phyloP scores from a whole-genome alignment of 2,113 vertebrate genomes.

The Sitta europaea region DNA sequence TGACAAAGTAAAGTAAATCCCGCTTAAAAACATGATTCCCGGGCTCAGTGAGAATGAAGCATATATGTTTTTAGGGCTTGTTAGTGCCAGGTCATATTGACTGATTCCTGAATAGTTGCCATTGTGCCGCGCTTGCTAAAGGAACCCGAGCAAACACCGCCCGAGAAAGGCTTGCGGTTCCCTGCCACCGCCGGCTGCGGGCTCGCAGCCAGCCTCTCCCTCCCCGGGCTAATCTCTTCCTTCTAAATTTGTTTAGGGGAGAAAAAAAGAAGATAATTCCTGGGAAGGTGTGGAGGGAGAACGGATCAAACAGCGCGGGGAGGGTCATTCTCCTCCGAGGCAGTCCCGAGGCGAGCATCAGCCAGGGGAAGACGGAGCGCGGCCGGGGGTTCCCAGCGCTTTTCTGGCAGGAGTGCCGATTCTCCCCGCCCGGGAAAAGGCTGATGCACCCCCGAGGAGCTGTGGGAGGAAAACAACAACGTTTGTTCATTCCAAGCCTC shows the following conservation, averaged over 20 bases:
- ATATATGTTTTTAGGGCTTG: slow-evolving; percentile 30
- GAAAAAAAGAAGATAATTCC: too few species aligned
- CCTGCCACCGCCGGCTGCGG: slow-evolving; percentile 8
- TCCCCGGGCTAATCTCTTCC: slow-evolving; percentile 13
- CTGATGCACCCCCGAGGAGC: background rate
- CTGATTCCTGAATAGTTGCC: slow-evolving; percentile 17
- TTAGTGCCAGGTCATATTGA: slow-evolving; percentile 3
- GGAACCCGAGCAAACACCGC: slow-evolving; percentile 38
- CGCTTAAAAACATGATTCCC: background rate
- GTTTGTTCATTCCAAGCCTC: slow-evolving; percentile 59
- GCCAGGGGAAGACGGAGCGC: background rate
- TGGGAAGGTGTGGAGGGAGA: background rate
- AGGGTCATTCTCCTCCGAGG: background rate
- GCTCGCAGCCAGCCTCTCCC: slow-evolving; percentile 19
- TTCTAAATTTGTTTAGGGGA: background rate
- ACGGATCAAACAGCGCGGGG: background rate
- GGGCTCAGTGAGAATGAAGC: background rate
- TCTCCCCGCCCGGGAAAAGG: background rate
- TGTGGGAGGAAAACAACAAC: slow-evolving; percentile 6
- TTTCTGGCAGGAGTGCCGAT: background rate
- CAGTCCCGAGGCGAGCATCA: background rate
- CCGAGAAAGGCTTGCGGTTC: slow-evolving; percentile 32
- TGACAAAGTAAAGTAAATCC: background rate
- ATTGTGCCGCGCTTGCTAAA: slow-evolving; percentile 26
- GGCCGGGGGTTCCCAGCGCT: background rate